Base-by-base conservation (phyloP, 2,888 invertebrate genomes). In the Caenorhabditis sp. region DNA sequence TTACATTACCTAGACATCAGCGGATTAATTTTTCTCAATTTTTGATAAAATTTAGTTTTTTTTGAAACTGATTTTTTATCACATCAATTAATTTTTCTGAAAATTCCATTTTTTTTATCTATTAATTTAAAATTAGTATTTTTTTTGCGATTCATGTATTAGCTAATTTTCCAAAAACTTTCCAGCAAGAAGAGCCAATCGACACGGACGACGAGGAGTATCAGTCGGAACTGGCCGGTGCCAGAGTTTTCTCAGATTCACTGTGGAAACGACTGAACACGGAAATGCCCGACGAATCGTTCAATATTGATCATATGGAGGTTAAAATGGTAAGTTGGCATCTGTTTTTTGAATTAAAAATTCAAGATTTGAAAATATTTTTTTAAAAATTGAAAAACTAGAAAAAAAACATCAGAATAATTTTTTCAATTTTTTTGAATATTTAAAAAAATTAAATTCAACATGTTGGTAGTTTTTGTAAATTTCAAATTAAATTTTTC, bases 251-350 rank as follows among this genome's bases (percentile, higher is more conserved):
- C n/a, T 62, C 64, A 15, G 20, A 50, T 1, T 5, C n/a, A 9
- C 37, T 74, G 5, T 67, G 65, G 74, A 28, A 40, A 20, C 50
- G 67, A 18, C 58, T 74, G 8, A 65, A 53, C 9, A 51, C 58
- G 47, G 60, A 64, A 20, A 8, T 20, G 13, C 37, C 51, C 11
- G 24, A 20, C 1, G 72, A 4, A 22, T 55, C 18, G 6, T 40
- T 5, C 2, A 56, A 26, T 11, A 50, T 74, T 28, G 74, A 74
- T 40, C 5, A 51, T 3, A 60, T 58, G 60, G 74, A 74, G 26
- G 40, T 74, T 37, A 74, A 74, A 60, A 28, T 62, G 65, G 72
- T 72, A 62, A n/a, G n/a, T n/a, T n/a, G n/a, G n/a, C n/a, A n/a
- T n/a, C 9, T 20, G 8, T 20, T 0, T 11, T 26, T 26, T n/a